Base-by-base conservation (phyloP, 1,140 invertebrate species). In the Achatina immaculata region DNA sequence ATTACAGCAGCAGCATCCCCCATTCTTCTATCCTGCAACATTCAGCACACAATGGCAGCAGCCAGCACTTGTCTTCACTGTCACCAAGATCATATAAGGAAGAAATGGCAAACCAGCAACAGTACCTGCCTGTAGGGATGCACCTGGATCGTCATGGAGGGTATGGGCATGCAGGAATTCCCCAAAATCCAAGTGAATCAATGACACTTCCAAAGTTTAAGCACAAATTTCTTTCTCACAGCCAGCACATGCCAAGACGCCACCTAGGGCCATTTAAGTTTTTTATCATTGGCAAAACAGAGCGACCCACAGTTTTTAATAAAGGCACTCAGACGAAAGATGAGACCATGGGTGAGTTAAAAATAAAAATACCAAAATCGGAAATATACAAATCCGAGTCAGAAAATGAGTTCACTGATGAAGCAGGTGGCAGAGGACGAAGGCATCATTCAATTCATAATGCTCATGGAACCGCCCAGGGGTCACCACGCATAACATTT, bases 331-430 rank as follows among this genome's bases (percentile, higher is more conserved):
- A 80, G 68, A 80, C 78, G 19, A 80, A 72, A 16, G 78, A 80
- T 16, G 78, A 80, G 36, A 19, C 31, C 9, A 72, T 80, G 68
- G 68, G 78, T 40, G 78, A 80, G 43, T 66, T 80, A 42, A 80
- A 80, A 80, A 80, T 80, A 21, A 80, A 80, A 72, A 80, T 80
- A 51, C 78, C 78, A 31, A 80, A 80, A 28, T 36, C 43, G 19
- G 78, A 80, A 72, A 58, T 80, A 3, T 80, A 51, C 36, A 69
- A n/a, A 58, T 55, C 43, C n/a, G 78, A 80, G 28, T 80, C 66
- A 2, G 78, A 80, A n/a, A 45, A 58, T 21, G 78, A 80, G 6
- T 48, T 71, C 16, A 28, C 68, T 43, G 68, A 80, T 71, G 78
- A 80, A 31, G 68, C 38, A 19, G 42, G 24, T 40, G 75, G 6